phyloP scores from a whole-genome alignment of 2,888 invertebrate genomes.

The Ischnura elegans region DNA sequence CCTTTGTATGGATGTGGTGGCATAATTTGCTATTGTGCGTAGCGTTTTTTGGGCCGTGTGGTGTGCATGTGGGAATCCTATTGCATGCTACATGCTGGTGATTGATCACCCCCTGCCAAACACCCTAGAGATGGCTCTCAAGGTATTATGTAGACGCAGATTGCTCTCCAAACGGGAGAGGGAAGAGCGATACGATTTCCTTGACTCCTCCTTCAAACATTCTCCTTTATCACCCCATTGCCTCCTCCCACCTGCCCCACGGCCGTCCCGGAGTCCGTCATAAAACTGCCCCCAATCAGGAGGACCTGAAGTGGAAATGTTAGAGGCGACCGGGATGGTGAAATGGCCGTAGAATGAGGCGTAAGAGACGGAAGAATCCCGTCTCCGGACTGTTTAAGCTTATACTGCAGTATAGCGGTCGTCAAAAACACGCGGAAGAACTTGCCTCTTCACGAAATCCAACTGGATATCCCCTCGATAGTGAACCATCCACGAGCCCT shows the following conservation, averaged over 20 bases:
- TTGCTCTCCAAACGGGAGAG: not conserved
- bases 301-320: slow-evolving; percentile 14
- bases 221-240: slow-evolving; percentile 17
- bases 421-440: not conserved
- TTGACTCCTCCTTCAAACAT: not conserved
- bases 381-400: slow-evolving; percentile 9
- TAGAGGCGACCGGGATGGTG: not conserved
- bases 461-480: not conserved
- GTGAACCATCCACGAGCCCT: not conserved
- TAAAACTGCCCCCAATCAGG: slow-evolving; percentile 47
- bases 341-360: not conserved
- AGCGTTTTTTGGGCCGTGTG: too few species aligned
- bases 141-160: too few species aligned
- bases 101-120: too few species aligned
- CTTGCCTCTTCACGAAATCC: not conserved
- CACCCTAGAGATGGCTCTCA: too few species aligned
- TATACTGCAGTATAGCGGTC: slow-evolving; percentile 33
- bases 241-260: not conserved
- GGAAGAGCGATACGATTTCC: not conserved
- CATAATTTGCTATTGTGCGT: too few species aligned
- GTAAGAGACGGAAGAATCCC: not conserved
- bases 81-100: too few species aligned
- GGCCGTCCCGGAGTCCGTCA: slow-evolving; percentile 17
- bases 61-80: too few species aligned
- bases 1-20: too few species aligned